A percentile compares a stretch with the other conserved stretches of the same genome.
phyloP scores from a whole-genome alignment of 2,888 invertebrate genomes.

The Campoletis raptor region DNA sequence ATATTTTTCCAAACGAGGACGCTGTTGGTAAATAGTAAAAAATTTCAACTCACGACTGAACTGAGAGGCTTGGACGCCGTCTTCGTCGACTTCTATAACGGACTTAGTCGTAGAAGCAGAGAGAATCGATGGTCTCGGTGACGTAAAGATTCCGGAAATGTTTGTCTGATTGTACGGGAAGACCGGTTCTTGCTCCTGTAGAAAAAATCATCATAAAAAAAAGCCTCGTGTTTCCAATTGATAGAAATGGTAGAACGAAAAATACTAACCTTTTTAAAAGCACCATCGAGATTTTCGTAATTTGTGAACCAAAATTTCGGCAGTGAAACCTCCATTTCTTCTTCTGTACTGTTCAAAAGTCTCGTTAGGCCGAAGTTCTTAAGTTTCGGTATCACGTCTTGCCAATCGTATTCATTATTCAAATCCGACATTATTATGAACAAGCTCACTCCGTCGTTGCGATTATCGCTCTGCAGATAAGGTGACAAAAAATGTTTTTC shows the following conservation, averaged over 20 bases:
- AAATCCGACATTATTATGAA: conserved; percentile 1
- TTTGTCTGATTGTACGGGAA: not conserved
- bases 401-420: not conserved
- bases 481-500: not conserved
- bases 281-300: not conserved
- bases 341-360: not conserved
- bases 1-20: too few relatives aligned
- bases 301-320: not conserved
- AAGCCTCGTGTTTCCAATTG: not conserved
- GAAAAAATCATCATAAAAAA: not conserved
- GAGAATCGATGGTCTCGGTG: not conserved
- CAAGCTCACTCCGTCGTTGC: not conserved
- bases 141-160: not conserved
- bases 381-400: not conserved
- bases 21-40: not conserved
- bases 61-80: not conserved
- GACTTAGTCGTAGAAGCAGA: not conserved
- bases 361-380: not conserved
- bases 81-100: conserved; percentile 4
- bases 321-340: not conserved
- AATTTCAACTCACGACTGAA: not conserved
- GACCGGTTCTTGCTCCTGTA: not conserved
- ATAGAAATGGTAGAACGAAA: not conserved
- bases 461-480: not conserved
- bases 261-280: not conserved